phyloP scores from a whole-genome alignment of 1,140 invertebrate genomes.

The Drosophila pectinifera region DNA sequence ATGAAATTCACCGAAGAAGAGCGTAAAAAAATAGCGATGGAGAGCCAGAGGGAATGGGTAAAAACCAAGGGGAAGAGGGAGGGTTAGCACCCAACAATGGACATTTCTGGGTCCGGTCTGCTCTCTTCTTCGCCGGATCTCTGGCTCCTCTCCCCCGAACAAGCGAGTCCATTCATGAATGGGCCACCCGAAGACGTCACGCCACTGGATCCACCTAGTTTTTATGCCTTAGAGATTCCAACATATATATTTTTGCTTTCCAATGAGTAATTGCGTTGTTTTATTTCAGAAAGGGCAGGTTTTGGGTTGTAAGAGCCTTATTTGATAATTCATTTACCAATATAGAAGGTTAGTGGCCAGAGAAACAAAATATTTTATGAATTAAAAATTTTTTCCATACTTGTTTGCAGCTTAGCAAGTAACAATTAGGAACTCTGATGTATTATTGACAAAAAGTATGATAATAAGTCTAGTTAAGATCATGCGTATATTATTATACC shows the following conservation, averaged over 20 bases:
- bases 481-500: too few species aligned
- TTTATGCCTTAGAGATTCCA: conserved; percentile 22
- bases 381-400: not conserved
- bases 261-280: conserved; percentile 29
- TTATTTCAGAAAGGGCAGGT: not conserved
- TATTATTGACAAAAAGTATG: not conserved
- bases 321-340: too few species aligned
- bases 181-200: conserved; percentile 35
- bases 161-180: conserved; percentile 30
- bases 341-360: not conserved
- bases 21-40: conserved; percentile 30
- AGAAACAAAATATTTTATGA: not conserved
- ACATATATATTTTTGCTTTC: conserved; percentile 21
- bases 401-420: not conserved
- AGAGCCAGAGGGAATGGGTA: not conserved
- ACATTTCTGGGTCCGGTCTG: conserved; percentile 38
- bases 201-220: conserved; percentile 25
- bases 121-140: conserved; percentile 5
- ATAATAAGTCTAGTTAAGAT: too few species aligned
- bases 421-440: not conserved
- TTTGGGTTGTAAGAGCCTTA: not conserved
- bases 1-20: conserved; percentile 64
- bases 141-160: not conserved
- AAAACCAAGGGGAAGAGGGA: not conserved
- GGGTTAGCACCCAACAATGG: conserved; percentile 46